A percentile compares a stretch with the other conserved stretches of the same genome.
These are phyloP conservation scores for Brassicogethes aeneus DNA, from an alignment of 2,888 invertebrate species.

Conservation along the genomic window DNA sequence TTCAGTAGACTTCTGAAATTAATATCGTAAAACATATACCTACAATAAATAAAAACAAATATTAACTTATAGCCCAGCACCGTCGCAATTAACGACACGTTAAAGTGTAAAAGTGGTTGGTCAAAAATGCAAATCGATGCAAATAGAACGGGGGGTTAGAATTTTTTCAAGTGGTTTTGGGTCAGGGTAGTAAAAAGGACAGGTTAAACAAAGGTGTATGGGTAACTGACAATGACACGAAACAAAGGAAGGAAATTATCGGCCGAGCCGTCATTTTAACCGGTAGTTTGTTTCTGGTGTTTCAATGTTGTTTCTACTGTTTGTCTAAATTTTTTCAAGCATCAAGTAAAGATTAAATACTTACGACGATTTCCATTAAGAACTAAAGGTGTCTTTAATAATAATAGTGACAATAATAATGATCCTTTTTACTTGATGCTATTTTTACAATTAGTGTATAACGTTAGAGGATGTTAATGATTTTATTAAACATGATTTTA, in stretches of 20 bases:
- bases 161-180: conserved; percentile 20
- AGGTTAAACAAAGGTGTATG: conserved; percentile 39
- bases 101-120: conserved; percentile 36
- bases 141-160: conserved; percentile 26
- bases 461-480: neutral
- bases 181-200: conserved; percentile 26
- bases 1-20: too few relatives aligned
- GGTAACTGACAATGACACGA: conserved; percentile 60
- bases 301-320: conserved; percentile 26
- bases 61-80: too few relatives aligned
- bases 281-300: conserved; percentile 22
- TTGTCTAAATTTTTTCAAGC: conserved; percentile 4
- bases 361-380: too few relatives aligned
- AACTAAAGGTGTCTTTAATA: too few relatives aligned
- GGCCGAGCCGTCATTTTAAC: conserved; percentile 41
- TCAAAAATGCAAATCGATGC: conserved; percentile 42
- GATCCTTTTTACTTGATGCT: neutral
- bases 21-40: too few relatives aligned
- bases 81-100: conserved; percentile 9
- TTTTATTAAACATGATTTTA: conserved; percentile 5
- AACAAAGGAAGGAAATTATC: conserved; percentile 60
- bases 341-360: conserved; percentile 4
- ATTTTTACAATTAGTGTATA: conserved; percentile 1
- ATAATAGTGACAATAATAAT: too few relatives aligned
- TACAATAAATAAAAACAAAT: too few relatives aligned